These are phyloP conservation scores for Nyleta sp. DNA, from an alignment of 2,888 invertebrate genomes.

Conservation along the genomic window DNA sequence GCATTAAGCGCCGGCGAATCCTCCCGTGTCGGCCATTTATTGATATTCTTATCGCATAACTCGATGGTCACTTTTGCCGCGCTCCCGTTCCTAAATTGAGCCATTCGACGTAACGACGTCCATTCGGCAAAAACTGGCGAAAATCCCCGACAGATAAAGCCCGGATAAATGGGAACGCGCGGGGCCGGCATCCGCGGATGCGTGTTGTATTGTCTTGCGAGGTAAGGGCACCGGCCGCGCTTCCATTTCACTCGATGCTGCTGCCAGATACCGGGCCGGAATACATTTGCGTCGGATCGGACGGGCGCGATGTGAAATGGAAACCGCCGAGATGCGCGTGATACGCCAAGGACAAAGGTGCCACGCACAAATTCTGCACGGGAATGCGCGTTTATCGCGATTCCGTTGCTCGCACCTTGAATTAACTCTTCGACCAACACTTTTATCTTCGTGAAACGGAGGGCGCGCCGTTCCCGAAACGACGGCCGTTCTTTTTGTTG, in stretches of 20 bases:
- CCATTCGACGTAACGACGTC: slow-evolving; percentile 44
- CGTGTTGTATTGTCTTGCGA: slow-evolving; percentile 49
- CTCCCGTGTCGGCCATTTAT: slow-evolving; percentile 14
- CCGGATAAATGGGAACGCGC: slow-evolving; percentile 36
- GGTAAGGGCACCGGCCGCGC: slow-evolving; percentile 26
- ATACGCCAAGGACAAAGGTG: slow-evolving; percentile 59
- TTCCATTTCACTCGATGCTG: slow-evolving; percentile 49
- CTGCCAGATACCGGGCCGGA: slow-evolving; percentile 44
- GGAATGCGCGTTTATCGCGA: slow-evolving; percentile 56
- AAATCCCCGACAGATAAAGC: slow-evolving; percentile 46
- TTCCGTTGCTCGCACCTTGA: slow-evolving; percentile 53
- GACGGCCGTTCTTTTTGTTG: slow-evolving; percentile 34
- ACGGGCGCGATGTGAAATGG: slow-evolving; percentile 47
- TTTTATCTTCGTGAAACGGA: slow-evolving; percentile 45
- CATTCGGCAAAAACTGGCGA: slow-evolving; percentile 38
- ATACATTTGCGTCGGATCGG: slow-evolving; percentile 53
- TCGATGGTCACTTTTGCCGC: slow-evolving; percentile 24
- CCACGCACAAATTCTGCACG: slow-evolving; percentile 56
- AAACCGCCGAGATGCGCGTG: slow-evolving; percentile 57
- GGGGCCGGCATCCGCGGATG: background rate
- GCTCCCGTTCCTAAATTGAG: slow-evolving; percentile 32
- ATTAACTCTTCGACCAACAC: slow-evolving; percentile 57
- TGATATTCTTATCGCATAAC: slow-evolving; percentile 38
- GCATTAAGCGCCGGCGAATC: slow-evolving; percentile 6
- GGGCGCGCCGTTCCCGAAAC: slow-evolving; percentile 33